A percentile compares a stretch with the other conserved stretches of the same genome.
Conservation (phyloP, 2,888 invertebrate genomes). For the Andrena dorsata region DNA sequence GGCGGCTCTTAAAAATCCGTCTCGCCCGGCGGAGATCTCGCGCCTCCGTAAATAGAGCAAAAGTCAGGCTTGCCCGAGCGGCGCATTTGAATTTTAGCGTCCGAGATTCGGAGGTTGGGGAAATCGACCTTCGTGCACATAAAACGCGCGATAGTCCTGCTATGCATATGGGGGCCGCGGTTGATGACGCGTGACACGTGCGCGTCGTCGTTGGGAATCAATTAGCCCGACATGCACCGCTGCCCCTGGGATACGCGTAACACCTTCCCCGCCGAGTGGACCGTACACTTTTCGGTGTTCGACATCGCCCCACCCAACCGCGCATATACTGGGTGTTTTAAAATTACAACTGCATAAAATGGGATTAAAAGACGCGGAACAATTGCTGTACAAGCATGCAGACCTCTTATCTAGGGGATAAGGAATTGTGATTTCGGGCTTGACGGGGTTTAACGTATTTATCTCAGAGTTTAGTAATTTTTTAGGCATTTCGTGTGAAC, state of each 20-base stretch:
- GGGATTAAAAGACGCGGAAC: too few species aligned
- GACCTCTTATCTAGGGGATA: too few species aligned
- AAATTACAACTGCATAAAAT: too few species aligned
- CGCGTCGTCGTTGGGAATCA: slow-evolving; percentile 74
- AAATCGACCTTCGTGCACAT: slow-evolving; percentile 53
- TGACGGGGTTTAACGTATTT: too few species aligned
- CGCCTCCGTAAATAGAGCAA: slow-evolving; percentile 39
- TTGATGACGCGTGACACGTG: slow-evolving; percentile 69
- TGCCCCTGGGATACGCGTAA: slow-evolving; percentile 73
- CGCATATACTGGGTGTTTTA: not conserved
- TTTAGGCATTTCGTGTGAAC: not conserved
- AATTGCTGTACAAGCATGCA: too few species aligned
- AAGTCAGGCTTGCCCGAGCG: slow-evolving; percentile 18
- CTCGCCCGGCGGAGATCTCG: not conserved
- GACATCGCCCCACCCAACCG: slow-evolving; percentile 32
- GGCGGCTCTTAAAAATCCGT: slow-evolving; percentile 24
- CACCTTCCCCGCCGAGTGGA: slow-evolving; percentile 66
- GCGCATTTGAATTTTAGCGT: slow-evolving; percentile 43
- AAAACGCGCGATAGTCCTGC: slow-evolving; percentile 42
- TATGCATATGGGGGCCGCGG: slow-evolving; percentile 55
- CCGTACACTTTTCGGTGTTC: slow-evolving; percentile 68
- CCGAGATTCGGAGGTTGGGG: not conserved
- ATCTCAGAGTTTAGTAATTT: not conserved
- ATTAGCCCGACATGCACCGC: slow-evolving; percentile 79
- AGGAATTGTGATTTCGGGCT: too few species aligned